A percentile compares a stretch with the other conserved stretches of the same genome.
Evolutionary conservation across 2,113 vertebrate species (phyloP).

Genomic region (Merops nubicus): DNA sequence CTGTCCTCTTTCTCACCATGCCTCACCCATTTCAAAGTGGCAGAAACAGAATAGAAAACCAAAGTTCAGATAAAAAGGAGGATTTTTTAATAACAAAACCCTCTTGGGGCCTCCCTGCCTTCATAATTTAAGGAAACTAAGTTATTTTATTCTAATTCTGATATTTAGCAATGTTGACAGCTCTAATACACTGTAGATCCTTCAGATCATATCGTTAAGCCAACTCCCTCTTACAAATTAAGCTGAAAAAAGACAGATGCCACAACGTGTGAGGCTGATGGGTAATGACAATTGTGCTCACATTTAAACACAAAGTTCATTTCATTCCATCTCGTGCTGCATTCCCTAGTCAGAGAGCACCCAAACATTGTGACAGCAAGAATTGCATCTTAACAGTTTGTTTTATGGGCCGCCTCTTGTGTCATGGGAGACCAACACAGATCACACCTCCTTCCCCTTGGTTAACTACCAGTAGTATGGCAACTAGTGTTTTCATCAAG

Average conservation of each 20-base stretch:
- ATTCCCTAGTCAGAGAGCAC: not conserved
- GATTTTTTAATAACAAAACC: slow-evolving; percentile 9
- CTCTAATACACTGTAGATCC: not conserved
- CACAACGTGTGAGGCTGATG: not conserved
- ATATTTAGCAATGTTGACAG: slow-evolving; percentile 43
- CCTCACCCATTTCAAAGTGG: slow-evolving; percentile 28
- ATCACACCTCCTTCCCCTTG: not conserved
- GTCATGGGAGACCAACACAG: not conserved
- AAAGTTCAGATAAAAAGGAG: slow-evolving; percentile 27
- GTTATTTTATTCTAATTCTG: slow-evolving; percentile 41
- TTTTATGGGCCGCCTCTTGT: not conserved
- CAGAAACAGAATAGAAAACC: slow-evolving; percentile 42
- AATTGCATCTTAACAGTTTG: not conserved
- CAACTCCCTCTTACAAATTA: not conserved
- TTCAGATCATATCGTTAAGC: slow-evolving; percentile 12
- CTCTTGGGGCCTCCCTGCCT: not conserved
- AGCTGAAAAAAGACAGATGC: not conserved
- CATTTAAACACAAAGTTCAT: not conserved
- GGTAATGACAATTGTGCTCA: not conserved
- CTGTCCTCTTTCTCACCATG: slow-evolving; percentile 32
- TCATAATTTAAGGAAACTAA: slow-evolving; percentile 27
- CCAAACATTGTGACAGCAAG: not conserved
- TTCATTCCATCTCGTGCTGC: not conserved
- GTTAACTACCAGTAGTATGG: not conserved
- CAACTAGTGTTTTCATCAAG: not conserved